Base-by-base conservation (phyloP, 2,888 invertebrate species). In the Hypomecis atomaria region DNA sequence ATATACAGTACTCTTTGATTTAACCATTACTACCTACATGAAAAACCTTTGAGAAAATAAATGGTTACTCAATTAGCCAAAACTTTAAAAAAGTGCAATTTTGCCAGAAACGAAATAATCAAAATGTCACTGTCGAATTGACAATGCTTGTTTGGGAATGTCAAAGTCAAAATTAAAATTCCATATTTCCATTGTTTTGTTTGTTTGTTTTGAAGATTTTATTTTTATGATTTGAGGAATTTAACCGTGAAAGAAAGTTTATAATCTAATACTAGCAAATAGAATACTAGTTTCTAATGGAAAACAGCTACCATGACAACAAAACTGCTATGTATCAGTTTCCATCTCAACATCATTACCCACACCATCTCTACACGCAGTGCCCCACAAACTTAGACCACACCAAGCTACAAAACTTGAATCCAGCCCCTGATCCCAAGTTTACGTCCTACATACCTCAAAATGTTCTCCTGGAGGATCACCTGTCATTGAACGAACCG, bases 321-420 rank as follows among this genome's bases (percentile, higher is more conserved):
- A 42, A 61, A 13, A 43, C 56, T 42, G 10, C 45, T 8, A 78
- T 81, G 79, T 81, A 78, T 59, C 75, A 80, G 47, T 78, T 71
- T 60, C 68, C 64, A 94, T 97, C 61, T 49, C 77, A 78, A 70
- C 72, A 77, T 45, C 56, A 73, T 40, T 76, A 74, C 56, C 74
- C 72, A n/a, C 68, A 76, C 37, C 78, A 74, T 37, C 63, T 63
- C 5, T 81, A 81, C 59, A 73, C 76, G 42, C 76, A 75, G 48
- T 76, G 74, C 62, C 67, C 74, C 6, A 49, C 69, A 43, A 70
- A 70, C 33, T 40, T 72, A 38, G 73, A 74, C 9, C 69, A 72
- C 11, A 45, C 69, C 0, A 73, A 72, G 70, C 59, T 71, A 33
- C 69, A 66, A 58, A 66, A 48, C 62, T n/a, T 72, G 2, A 62